Base-by-base conservation (phyloP, 1,140 invertebrate genomes). In the Zaprionus inermis region DNA sequence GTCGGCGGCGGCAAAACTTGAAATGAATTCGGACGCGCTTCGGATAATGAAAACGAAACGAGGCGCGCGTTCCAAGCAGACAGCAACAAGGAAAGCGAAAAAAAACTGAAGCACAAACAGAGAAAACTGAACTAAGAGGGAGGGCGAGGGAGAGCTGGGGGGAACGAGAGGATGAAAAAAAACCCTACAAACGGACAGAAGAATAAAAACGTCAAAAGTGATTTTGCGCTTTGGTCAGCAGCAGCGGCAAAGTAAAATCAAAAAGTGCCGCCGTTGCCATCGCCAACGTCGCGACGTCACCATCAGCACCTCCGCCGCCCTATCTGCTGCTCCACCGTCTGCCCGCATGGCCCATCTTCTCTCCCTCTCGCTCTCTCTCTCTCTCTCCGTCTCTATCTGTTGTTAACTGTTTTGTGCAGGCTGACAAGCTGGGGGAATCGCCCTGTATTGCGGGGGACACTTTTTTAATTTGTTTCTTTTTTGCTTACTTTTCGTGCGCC, bases 151-250 rank as follows among this genome's bases (percentile, higher is more conserved):
- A 41, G 38, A 7, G 14, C 5, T 4, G 5, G 36, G n/a, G 38
- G 1, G 6, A 2, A 6, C 22, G 16, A 10, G 49, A 24, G 11
- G n/a, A n/a, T n/a, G 49, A 11, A 55, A 71, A 82, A 63, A 44
- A 16, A 51, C 54, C 65, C 38, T 18, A 22, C 79, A 52, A 85
- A 75, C 68, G 65, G 80, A 90, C 75, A 81, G 72, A 89, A 81
- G 84, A 89, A 89, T 86, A 89, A 85, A 88, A 90, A 84, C 85
- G 84, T 89, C 85, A 89, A 89, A 89, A 89, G 85, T 81, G 81
- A 89, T 90, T 89, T 89, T 90, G 86, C 72, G 78, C 77, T 79
- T 81, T 79, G 84, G 66, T 89, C 83, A 80, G 68, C n/a, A n/a
- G n/a, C 83, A 78, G 68, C 84, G 73, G 75, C 76, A 70, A 78